Conservation (phyloP, 2,888 invertebrate species). For the Cetonia aurata region DNA sequence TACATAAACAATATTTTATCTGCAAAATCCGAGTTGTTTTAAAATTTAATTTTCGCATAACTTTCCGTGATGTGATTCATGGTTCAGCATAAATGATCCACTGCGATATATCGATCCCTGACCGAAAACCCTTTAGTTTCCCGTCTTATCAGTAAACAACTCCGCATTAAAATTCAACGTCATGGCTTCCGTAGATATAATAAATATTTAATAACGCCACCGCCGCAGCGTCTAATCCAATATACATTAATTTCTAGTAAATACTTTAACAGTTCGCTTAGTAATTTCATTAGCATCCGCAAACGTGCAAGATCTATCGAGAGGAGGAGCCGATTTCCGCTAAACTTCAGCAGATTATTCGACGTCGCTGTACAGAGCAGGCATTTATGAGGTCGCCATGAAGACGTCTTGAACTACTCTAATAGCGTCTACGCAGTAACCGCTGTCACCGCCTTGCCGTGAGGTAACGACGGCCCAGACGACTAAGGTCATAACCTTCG, state of each 20-base stretch:
- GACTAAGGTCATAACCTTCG: conserved; percentile 31
- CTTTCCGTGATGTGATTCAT: not conserved
- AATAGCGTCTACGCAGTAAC: conserved; percentile 10
- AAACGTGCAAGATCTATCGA: conserved; percentile 17
- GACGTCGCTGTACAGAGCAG: not conserved
- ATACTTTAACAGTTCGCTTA: conserved; percentile 28
- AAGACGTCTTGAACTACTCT: conserved; percentile 24
- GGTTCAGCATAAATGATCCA: conserved; percentile 14
- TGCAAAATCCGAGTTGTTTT: too few species aligned
- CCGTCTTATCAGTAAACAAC: conserved; percentile 24
- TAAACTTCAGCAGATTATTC: not conserved
- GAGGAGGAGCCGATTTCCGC: not conserved
- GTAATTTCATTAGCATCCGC: conserved; percentile 25
- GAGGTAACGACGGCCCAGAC: conserved; percentile 9
- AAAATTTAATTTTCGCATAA: conserved; percentile 1
- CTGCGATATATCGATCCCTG: conserved; percentile 1
- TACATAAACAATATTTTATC: too few species aligned
- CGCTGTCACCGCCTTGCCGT: conserved; percentile 10
- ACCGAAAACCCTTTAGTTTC: conserved; percentile 6
- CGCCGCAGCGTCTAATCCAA: conserved; percentile 18
- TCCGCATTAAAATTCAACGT: conserved; percentile 28
- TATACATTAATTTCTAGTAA: conserved; percentile 31
- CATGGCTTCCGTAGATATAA: conserved; percentile 21
- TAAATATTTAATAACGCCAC: conserved; percentile 28
- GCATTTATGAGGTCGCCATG: conserved; percentile 21